A percentile compares a stretch with the other conserved stretches of the same genome.
These are phyloP conservation scores for Ataeniobius toweri DNA, from an alignment of 2,797 vertebrate genomes.

Conservation along the genomic window DNA sequence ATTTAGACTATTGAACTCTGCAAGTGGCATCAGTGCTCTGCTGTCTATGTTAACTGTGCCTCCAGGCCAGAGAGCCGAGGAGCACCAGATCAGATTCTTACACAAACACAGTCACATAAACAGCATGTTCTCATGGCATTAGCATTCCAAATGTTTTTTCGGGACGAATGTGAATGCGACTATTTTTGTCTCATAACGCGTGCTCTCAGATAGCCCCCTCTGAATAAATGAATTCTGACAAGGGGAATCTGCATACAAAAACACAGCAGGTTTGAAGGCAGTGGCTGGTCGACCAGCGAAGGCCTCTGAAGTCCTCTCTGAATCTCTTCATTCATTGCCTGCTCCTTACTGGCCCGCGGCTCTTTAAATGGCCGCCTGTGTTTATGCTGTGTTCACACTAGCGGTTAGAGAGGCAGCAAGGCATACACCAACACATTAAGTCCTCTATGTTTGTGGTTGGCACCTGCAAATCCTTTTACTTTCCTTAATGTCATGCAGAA, in stretches of 20 bases:
- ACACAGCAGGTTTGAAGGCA: slow-evolving; percentile 70
- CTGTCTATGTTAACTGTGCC: slow-evolving; percentile 58
- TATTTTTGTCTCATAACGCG: slow-evolving; percentile 73
- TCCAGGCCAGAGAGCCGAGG: slow-evolving; percentile 50
- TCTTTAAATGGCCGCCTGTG: slow-evolving; percentile 73
- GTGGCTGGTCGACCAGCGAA: slow-evolving; percentile 51
- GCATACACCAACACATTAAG: slow-evolving; percentile 61
- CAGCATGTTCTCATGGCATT: slow-evolving; percentile 71
- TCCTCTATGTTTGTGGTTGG: slow-evolving; percentile 49
- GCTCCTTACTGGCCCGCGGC: slow-evolving; percentile 49
- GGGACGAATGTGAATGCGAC: slow-evolving; percentile 71
- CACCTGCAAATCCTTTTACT: slow-evolving; percentile 60
- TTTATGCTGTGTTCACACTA: slow-evolving; percentile 55
- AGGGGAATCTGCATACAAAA: slow-evolving; percentile 81
- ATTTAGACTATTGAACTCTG: slow-evolving; percentile 62
- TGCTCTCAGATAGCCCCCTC: slow-evolving; percentile 71
- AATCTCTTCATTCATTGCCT: slow-evolving; percentile 72
- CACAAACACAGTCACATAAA: slow-evolving; percentile 72
- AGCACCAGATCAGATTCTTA: slow-evolving; percentile 69
- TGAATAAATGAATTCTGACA: slow-evolving; percentile 80
- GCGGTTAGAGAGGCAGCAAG: slow-evolving; percentile 44
- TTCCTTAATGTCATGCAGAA: slow-evolving; percentile 22
- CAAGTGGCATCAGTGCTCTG: slow-evolving; percentile 62
- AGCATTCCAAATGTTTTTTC: slow-evolving; percentile 75
- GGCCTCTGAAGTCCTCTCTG: slow-evolving; percentile 63